A percentile compares a stretch with the other conserved stretches of the same genome.
phyloP scores from a whole-genome alignment of 2,113 vertebrate genomes.

The Megaceryle torquata region DNA sequence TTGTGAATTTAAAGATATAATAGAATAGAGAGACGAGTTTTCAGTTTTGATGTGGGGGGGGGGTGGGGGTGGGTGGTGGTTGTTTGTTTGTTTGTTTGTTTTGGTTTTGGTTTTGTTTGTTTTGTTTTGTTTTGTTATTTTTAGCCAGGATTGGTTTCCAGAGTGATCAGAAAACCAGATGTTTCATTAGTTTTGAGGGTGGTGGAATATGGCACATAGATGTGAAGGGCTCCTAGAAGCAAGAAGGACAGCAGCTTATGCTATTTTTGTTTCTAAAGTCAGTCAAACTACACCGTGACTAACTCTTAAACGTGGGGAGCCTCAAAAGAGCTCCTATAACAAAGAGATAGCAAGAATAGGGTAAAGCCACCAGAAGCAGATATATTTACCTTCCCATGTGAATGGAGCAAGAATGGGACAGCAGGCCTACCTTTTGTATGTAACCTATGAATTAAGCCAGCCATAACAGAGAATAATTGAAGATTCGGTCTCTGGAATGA shows the following conservation, averaged over 20 bases:
- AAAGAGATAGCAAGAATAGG: neutral
- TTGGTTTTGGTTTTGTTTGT: neutral
- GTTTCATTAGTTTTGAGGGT: neutral
- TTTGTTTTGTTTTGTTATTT: neutral
- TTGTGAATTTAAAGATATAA: too few relatives aligned
- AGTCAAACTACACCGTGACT: neutral
- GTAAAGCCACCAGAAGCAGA: neutral
- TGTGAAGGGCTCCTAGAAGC: neutral
- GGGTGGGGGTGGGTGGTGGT: too few relatives aligned
- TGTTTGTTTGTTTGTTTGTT: too few relatives aligned
- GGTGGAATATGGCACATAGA: neutral
- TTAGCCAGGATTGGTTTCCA: neutral
- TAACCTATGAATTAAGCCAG: neutral
- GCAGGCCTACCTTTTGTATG: neutral
- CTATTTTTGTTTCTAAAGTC: neutral
- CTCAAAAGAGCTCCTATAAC: neutral
- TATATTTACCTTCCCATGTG: neutral
- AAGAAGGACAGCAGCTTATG: neutral
- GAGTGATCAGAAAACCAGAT: neutral
- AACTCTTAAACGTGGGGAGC: neutral
- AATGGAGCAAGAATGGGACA: neutral
- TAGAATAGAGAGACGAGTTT: too few relatives aligned
- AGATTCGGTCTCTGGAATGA: neutral
- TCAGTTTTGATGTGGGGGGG: too few relatives aligned
- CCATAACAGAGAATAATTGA: neutral